phyloP scores from a whole-genome alignment of 2,888 invertebrate genomes.

The Synanthedon tipuliformis region DNA sequence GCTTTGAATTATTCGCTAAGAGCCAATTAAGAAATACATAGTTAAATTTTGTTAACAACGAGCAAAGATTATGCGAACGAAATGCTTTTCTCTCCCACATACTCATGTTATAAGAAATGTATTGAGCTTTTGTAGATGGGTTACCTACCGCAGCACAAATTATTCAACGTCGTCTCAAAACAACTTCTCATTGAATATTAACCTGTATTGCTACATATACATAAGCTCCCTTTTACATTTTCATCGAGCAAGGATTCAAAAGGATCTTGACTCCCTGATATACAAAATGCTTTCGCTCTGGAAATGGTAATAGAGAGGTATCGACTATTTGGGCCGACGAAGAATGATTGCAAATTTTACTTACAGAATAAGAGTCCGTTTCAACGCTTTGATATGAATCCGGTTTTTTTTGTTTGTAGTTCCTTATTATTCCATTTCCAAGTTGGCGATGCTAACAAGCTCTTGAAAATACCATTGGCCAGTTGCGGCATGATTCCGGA shows the following conservation, averaged over 20 bases:
- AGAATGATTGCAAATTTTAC: conserved; percentile 51
- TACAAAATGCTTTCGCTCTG: conserved; percentile 15
- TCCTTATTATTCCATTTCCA: conserved; percentile 24
- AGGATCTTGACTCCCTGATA: conserved; percentile 6
- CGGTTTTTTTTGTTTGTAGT: conserved; percentile 43
- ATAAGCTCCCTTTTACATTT: background rate
- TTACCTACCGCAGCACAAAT: conserved; percentile 1
- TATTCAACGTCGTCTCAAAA: background rate
- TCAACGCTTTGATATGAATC: conserved; percentile 34
- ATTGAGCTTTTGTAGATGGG: conserved; percentile 5
- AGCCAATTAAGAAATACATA: too few relatives aligned
- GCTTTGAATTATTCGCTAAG: too few relatives aligned
- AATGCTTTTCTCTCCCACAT: background rate
- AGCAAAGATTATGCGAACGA: too few relatives aligned
- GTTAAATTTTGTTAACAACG: too few relatives aligned
- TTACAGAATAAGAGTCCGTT: conserved; percentile 36
- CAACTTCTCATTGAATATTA: background rate
- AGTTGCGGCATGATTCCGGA: conserved; percentile 24
- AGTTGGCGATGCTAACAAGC: conserved; percentile 37
- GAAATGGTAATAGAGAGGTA: conserved; percentile 36
- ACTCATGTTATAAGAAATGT: background rate
- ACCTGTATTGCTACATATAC: background rate
- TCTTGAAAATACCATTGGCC: conserved; percentile 38
- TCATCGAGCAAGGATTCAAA: background rate
- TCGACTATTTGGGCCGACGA: conserved; percentile 24